Conservation (phyloP, 2,113 vertebrate species). For the Phylloscopus trochiloides region DNA sequence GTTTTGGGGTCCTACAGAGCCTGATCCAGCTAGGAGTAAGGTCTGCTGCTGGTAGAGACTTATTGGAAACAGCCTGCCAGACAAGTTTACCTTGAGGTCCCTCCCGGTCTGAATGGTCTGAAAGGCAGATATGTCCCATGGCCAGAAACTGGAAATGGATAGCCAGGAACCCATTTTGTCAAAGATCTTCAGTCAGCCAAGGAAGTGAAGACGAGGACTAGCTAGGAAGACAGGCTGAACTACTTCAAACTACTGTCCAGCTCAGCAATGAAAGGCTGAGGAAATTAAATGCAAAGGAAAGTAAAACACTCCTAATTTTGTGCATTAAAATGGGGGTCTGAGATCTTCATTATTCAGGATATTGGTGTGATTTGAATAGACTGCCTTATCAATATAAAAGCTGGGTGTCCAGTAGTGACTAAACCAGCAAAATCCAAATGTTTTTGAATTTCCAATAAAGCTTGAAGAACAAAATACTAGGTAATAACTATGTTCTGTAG, state of each 20-base stretch:
- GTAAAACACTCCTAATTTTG: not conserved
- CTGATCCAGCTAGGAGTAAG: fast-evolving
- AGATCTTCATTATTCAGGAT: not conserved
- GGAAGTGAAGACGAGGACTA: not conserved
- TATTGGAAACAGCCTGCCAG: not conserved
- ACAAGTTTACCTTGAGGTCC: not conserved
- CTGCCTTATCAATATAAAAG: not conserved
- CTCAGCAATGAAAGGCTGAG: not conserved
- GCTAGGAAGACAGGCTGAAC: not conserved
- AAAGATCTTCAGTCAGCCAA: not conserved
- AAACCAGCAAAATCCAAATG: not conserved
- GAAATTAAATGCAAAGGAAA: not conserved
- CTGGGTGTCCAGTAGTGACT: not conserved
- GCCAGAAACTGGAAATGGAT: not conserved
- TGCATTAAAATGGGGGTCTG: not conserved
- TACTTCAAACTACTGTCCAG: not conserved
- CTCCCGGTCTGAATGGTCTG: not conserved
- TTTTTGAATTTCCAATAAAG: not conserved
- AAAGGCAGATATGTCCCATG: not conserved
- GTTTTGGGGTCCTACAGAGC: fast-evolving
- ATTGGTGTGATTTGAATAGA: not conserved
- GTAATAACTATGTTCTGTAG: not conserved
- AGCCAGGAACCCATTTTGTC: not conserved
- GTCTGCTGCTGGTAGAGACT: not conserved
- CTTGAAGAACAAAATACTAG: not conserved